Conservation (phyloP, 2,888 invertebrate species). For the Cerceris rybyensis region DNA sequence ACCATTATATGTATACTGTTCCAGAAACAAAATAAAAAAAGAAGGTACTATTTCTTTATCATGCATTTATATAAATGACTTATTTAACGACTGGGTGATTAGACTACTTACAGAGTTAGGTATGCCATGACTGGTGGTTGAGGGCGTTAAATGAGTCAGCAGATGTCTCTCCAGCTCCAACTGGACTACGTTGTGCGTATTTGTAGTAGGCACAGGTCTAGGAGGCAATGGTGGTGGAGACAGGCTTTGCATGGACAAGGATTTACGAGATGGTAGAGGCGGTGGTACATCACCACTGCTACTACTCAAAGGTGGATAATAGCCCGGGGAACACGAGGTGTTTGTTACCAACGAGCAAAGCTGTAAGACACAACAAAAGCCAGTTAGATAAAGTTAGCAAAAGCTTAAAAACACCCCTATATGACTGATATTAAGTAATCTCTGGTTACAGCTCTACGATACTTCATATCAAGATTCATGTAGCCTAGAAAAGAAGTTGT, state of each 20-base stretch:
- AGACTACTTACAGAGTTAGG: conserved; percentile 82
- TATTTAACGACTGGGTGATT: conserved; percentile 68
- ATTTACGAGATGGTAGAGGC: conserved; percentile 81
- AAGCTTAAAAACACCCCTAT: conserved; percentile 67
- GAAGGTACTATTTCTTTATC: conserved; percentile 24
- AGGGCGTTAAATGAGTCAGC: conserved; percentile 81
- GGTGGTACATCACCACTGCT: conserved; percentile 80
- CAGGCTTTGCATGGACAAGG: conserved; percentile 80
- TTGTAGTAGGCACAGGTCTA: conserved; percentile 82
- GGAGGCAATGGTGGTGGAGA: conserved; percentile 85
- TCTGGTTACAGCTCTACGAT: conserved; percentile 11
- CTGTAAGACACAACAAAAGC: conserved; percentile 82
- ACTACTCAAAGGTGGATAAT: conserved; percentile 76
- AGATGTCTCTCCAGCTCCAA: conserved; percentile 80
- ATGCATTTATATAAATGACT: conserved; percentile 48
- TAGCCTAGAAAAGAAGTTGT: too few species aligned
- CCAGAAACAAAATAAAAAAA: background rate
- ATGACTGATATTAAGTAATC: conserved; percentile 40
- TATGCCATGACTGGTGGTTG: conserved; percentile 80
- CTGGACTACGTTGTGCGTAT: conserved; percentile 79
- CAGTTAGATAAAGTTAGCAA: conserved; percentile 73
- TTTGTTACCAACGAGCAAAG: conserved; percentile 82
- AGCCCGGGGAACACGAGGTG: conserved; percentile 78
- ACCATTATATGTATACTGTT: background rate
- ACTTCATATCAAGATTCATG: too few species aligned